Evolutionary conservation across 2,113 vertebrate genomes (phyloP), one percentile per base, ranked within the genome.

Genomic region (Menidia beryllina): DNA sequence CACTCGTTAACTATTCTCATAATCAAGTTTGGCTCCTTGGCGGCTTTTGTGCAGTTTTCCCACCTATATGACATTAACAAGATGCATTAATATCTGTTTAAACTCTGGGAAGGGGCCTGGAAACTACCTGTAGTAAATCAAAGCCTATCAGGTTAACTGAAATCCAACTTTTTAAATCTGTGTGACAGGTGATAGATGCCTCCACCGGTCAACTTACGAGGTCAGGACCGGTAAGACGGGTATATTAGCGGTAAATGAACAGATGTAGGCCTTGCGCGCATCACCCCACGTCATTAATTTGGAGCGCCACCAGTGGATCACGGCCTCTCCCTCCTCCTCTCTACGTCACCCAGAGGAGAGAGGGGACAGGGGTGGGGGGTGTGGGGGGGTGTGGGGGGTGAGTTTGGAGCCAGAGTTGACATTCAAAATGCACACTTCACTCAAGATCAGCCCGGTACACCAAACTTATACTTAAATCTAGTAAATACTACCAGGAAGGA

Each of bases 361-460:
- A 56, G 68, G 74, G 27, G 23, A 58, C 68, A 25, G 69, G 81
- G 85, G 60, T 72, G 70, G 61, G 57, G 61, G 19, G 30, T 6
- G 11, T 72, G 70, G 61, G 57, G 61, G 19, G 30, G 7, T 6
- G 24, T 14, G 20, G 3, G 25, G 75, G 78, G 71, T 67, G 77
- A 76, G 76, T 91, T 82, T 81, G 77, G 81, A 86, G 77, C 58
- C 70, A 69, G 39, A 61, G 85, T 81, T 92, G 86, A 89, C 87
- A 77, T 86, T 86, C 81, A 84, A 90, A 87, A 92, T 87, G 86
- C 86, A 75, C 77, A 78, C 84, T 92, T 90, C 84, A 89, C 83
- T 85, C 79, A 85, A 76, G 91, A 85, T 65, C 88, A 76, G 73
- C 52, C 81, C 34, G 54, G 70, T 75, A 27, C 43, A 86, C 83